phyloP scores from a whole-genome alignment of 2,888 invertebrate species.

The Scelioninae gen. 1 region DNA sequence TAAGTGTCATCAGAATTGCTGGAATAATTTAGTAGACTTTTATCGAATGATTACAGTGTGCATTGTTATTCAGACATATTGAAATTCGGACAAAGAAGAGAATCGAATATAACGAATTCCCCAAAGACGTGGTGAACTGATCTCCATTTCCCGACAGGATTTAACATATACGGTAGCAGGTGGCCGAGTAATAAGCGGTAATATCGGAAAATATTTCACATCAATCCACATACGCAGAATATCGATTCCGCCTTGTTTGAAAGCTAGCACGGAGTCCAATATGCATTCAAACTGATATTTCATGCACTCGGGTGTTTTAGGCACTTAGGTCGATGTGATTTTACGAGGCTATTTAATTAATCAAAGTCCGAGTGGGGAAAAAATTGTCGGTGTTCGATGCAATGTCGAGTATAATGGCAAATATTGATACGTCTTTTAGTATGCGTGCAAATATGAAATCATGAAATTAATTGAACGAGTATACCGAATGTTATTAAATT shows the following conservation, averaged over 20 bases:
- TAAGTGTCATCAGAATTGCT: conserved; percentile 9
- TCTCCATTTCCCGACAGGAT: conserved; percentile 48
- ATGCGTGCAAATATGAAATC: conserved; percentile 54
- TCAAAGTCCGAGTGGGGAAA: conserved; percentile 74
- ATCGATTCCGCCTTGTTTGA: conserved; percentile 77
- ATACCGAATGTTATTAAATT: conserved; percentile 21
- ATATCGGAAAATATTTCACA: conserved; percentile 80
- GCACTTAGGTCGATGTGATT: conserved; percentile 73
- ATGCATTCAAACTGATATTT: conserved; percentile 78
- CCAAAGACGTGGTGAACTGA: conserved; percentile 43
- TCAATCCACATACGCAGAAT: conserved; percentile 76
- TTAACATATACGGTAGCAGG: conserved; percentile 71
- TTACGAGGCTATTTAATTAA: conserved; percentile 79
- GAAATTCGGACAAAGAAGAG: conserved; percentile 25
- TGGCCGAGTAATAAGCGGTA: conserved; percentile 77
- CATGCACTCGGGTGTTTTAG: conserved; percentile 71
- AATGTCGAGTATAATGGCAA: conserved; percentile 46
- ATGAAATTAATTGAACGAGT: conserved; percentile 47
- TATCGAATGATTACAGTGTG: neutral
- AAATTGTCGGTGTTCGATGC: conserved; percentile 72
- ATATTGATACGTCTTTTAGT: conserved; percentile 62
- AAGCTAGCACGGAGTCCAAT: conserved; percentile 72
- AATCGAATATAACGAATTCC: conserved; percentile 54
- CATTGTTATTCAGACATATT: conserved; percentile 42
- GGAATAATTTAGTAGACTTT: too few species aligned